A percentile compares a stretch with the other conserved stretches of the same genome.
These are phyloP conservation scores for Bambusicola thoracicus DNA, from an alignment of 2,113 vertebrate genomes.

Conservation along the genomic window DNA sequence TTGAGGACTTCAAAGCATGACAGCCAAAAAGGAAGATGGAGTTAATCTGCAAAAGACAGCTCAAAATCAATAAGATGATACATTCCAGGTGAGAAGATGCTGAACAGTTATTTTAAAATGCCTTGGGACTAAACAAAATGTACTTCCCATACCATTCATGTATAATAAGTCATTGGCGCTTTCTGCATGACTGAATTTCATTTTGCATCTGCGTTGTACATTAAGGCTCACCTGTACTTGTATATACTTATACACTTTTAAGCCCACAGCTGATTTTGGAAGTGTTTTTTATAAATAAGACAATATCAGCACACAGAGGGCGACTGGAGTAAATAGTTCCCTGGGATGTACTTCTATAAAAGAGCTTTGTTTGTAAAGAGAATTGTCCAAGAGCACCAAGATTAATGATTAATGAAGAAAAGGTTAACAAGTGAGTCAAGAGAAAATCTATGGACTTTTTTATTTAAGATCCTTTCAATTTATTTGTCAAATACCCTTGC, in stretches of 20 bases:
- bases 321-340: neutral
- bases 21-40: constrained; percentile 6
- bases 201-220: constrained; percentile 1
- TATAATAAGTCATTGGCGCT: constrained; percentile 11
- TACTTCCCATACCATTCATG: constrained; percentile 48
- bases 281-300: neutral
- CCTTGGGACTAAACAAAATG: constrained; percentile 51
- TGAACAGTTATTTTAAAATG: constrained; percentile 51
- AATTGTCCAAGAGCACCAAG: neutral
- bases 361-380: neutral
- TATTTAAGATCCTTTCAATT: neutral
- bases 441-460: neutral
- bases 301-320: neutral
- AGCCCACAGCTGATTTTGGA: neutral
- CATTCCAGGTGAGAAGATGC: constrained; percentile 55
- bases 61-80: constrained; percentile 47
- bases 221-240: neutral
- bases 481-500: neutral
- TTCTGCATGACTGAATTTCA: constrained; percentile 55
- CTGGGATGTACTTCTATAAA: neutral
- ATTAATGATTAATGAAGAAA: neutral
- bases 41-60: constrained; percentile 50
- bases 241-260: neutral
- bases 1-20: constrained; percentile 20
- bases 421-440: neutral